These are phyloP conservation scores for Alloplasta piceator DNA, from an alignment of 2,888 invertebrate genomes.

Conservation along the genomic window DNA sequence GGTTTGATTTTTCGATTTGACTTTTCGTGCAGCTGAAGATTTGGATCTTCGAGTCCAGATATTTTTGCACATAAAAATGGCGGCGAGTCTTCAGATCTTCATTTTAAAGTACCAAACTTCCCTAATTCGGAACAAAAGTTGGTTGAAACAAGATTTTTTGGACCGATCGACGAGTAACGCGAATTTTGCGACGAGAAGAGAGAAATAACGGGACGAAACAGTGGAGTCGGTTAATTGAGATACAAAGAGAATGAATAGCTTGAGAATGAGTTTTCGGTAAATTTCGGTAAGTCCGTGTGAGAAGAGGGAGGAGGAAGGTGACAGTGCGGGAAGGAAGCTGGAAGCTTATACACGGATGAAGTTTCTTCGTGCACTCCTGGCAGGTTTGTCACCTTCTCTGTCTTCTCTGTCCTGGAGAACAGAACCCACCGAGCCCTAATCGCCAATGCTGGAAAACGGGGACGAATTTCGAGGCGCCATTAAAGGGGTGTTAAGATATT, in stretches of 20 bases:
- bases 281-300: constrained; percentile 23
- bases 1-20: no score
- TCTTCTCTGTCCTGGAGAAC: not conserved
- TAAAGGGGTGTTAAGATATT: constrained; percentile 80
- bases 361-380: constrained; percentile 68
- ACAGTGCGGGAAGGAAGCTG: constrained; percentile 41
- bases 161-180: not conserved
- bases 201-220: constrained; percentile 10
- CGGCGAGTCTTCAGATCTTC: no score
- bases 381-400: constrained; percentile 51
- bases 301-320: constrained; percentile 38
- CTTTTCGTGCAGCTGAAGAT: no score
- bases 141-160: no score
- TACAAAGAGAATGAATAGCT: constrained; percentile 23
- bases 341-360: constrained; percentile 56
- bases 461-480: constrained; percentile 74
- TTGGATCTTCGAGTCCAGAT: no score
- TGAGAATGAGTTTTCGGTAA: constrained; percentile 34
- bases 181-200: not conserved
- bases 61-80: no score
- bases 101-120: no score
- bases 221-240: constrained; percentile 3
- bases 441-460: constrained; percentile 69
- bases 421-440: constrained; percentile 53
- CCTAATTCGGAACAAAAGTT: no score